Evolutionary conservation across 2,113 vertebrate species (phyloP).

Genomic region (Nipponia nippon): DNA sequence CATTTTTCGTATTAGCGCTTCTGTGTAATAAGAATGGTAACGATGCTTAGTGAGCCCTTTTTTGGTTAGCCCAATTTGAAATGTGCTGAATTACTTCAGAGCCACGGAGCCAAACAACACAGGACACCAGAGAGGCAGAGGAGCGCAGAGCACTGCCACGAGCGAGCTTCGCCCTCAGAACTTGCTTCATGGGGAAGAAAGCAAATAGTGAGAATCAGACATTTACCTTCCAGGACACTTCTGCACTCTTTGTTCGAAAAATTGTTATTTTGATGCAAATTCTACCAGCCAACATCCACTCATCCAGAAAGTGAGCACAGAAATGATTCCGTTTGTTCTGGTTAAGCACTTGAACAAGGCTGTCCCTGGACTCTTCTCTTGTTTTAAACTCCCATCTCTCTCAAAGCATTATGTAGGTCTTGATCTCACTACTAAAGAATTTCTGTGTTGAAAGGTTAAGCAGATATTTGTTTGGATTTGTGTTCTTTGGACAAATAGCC

Average conservation of each 20-base stretch:
- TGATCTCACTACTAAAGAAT: constrained; percentile 31
- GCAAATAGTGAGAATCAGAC: neutral
- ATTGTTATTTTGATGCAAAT: constrained; percentile 29
- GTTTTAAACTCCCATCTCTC: neutral
- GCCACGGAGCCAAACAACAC: neutral
- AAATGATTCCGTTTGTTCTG: neutral
- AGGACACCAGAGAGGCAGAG: neutral
- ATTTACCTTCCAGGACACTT: neutral
- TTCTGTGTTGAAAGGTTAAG: constrained; percentile 18
- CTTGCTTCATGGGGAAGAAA: neutral
- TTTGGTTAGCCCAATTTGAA: neutral
- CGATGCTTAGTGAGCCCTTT: neutral
- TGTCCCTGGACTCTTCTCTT: neutral
- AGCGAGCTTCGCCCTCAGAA: neutral
- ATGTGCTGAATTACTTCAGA: neutral
- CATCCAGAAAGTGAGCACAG: neutral
- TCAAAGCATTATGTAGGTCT: neutral
- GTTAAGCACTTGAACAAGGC: neutral
- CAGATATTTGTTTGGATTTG: constrained; percentile 27
- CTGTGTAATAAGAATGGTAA: neutral
- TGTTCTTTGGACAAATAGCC: constrained; percentile 22
- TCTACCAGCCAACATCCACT: neutral
- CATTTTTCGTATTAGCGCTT: neutral
- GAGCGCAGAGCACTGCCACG: neutral
- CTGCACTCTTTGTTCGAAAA: constrained; percentile 3